Base-by-base conservation (phyloP, 2,888 invertebrate genomes). In the Limnephilus auricula region DNA sequence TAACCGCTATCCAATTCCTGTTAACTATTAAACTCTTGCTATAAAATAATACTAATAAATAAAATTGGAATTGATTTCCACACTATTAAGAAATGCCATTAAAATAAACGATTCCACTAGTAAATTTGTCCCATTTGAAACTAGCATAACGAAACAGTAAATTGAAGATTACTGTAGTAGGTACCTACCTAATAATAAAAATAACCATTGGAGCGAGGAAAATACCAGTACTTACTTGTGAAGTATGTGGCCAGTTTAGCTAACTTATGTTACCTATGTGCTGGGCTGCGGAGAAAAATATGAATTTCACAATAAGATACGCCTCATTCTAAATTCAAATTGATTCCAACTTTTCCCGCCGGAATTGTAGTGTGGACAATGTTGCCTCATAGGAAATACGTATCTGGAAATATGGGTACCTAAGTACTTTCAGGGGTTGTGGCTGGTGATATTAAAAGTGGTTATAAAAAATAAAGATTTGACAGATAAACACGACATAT, bases 271-370 rank as follows among this genome's bases (percentile, higher is more conserved):
- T 40, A 40, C 12, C 5, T 18, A 30, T 31, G 82, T 82, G 15
- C 30, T 50, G 45, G 18, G 31, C 85, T 50, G 30, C 2, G 45
- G 80, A 87, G 31, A 80, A 79, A 89, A 89, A 89, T n/a, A n/a
- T 89, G 34, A 40, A 89, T 89, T 89, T 89, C 89, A 40, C n/a
- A 89, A 89, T 82, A 79, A 79, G 89, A 89, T 80, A 89, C 31
- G 79, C 45, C 89, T 89, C 79, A 80, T 89, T 89, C 40, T 18
- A 45, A 80, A 89, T 89, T 89, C 80, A 89, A 89, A 89, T 80
- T 79, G 89, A 80, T 80, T 89, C 89, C 45, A 89, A 79, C 79
- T 37, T 80, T 80, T 25, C 85, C 80, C 82, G 40, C n/a, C 78
- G 2, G 65, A 65, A 25, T 65, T 18, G 15, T 65, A 25, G 18